Conservation (phyloP, 2,888 invertebrate genomes). For the Cetonia aurata region DNA sequence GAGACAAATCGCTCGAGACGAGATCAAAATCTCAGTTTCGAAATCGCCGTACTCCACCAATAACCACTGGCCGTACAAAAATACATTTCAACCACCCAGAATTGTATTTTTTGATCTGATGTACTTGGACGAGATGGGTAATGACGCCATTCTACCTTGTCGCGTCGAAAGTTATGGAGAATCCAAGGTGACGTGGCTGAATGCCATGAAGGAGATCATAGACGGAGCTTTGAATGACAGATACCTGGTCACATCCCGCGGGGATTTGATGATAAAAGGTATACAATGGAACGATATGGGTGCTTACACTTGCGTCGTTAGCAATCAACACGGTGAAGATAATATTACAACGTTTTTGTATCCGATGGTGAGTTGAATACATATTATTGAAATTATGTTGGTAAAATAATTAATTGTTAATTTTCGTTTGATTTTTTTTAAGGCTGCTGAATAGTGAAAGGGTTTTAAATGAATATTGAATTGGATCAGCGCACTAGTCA, state of each 20-base stretch:
- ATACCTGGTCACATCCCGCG: slow-evolving; percentile 73
- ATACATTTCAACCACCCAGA: slow-evolving; percentile 60
- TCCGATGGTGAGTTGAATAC: slow-evolving; percentile 68
- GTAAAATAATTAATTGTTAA: too few species aligned
- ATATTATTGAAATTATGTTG: not conserved
- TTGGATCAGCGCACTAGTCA: too few species aligned
- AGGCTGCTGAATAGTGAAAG: not conserved
- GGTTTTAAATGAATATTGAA: too few species aligned
- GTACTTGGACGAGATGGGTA: slow-evolving; percentile 68
- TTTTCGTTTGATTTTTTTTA: not conserved
- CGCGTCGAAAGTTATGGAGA: slow-evolving; percentile 73
- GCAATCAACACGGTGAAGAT: slow-evolving; percentile 76
- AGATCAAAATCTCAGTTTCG: slow-evolving; percentile 71
- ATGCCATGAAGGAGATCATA: slow-evolving; percentile 69
- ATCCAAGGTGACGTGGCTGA: slow-evolving; percentile 77
- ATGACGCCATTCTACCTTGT: slow-evolving; percentile 78
- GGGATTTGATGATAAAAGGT: slow-evolving; percentile 80
- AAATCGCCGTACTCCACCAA: slow-evolving; percentile 62
- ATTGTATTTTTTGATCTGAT: slow-evolving; percentile 63
- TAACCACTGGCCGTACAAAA: slow-evolving; percentile 55
- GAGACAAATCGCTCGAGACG: slow-evolving; percentile 70
- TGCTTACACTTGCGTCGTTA: slow-evolving; percentile 80
- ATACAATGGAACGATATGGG: slow-evolving; percentile 88
- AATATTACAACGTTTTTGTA: slow-evolving; percentile 79
- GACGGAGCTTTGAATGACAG: slow-evolving; percentile 68